Evolutionary conservation across 2,888 invertebrate species (phyloP).

Genomic region (Eueremaeus valkanovi): DNA sequence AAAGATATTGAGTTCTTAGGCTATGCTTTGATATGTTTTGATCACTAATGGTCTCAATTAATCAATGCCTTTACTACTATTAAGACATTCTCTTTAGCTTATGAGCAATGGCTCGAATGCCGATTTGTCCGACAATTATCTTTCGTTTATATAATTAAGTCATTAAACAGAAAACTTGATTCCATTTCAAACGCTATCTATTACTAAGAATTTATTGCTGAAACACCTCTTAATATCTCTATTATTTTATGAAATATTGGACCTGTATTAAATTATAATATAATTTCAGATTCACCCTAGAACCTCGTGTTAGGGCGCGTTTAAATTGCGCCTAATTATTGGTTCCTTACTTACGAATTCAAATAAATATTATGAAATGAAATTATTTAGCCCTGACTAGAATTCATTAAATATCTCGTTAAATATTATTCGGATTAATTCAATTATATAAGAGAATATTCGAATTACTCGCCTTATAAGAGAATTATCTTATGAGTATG

Average conservation of each 20-base stretch:
- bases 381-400: too few species aligned
- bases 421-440: too few species aligned
- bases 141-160: constrained; percentile 34
- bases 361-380: too few species aligned
- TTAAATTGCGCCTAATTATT: too few species aligned
- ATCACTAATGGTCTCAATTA: constrained; percentile 17
- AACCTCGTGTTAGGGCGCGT: too few species aligned
- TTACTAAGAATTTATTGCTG: constrained; percentile 6
- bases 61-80: constrained; percentile 14
- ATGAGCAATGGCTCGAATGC: background rate
- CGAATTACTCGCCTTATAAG: too few species aligned
- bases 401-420: too few species aligned
- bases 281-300: background rate
- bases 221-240: constrained; percentile 8
- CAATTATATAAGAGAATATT: too few species aligned
- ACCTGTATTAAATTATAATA: constrained; percentile 9
- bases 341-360: too few species aligned
- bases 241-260: constrained; percentile 17
- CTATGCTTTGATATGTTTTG: background rate
- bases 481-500: too few species aligned
- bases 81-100: constrained; percentile 20
- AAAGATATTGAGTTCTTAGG: constrained; percentile 3
- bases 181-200: constrained; percentile 5
- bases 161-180: constrained; percentile 1
- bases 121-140: background rate